phyloP scores from a whole-genome alignment of 2,888 invertebrate genomes.

The Acrobasis suavella region DNA sequence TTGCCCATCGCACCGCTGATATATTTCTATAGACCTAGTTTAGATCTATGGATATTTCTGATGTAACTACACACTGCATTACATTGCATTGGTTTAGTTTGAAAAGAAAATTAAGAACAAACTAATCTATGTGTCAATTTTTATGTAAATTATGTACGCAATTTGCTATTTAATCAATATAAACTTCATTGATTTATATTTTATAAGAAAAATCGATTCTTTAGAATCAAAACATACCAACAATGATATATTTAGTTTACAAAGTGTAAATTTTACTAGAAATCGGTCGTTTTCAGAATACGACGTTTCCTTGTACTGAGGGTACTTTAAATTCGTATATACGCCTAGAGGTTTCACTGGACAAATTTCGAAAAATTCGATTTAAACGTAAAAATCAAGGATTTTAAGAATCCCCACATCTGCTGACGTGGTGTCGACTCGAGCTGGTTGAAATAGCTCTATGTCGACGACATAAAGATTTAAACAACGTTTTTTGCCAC shows the following conservation, averaged over 20 bases:
- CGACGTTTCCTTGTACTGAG: conserved; percentile 33
- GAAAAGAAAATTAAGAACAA: no score
- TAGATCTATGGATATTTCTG: no score
- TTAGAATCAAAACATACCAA: not conserved
- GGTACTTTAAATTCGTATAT: conserved; percentile 33
- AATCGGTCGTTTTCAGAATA: conserved; percentile 29
- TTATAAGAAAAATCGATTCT: not conserved
- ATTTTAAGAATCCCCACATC: not conserved
- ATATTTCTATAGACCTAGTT: no score
- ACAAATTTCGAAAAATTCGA: not conserved
- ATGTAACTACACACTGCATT: no score
- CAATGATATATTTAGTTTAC: conserved; percentile 25
- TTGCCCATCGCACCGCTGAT: no score
- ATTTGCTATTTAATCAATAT: not conserved
- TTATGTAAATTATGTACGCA: not conserved
- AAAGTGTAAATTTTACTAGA: conserved; percentile 37
- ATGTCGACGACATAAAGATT: no score
- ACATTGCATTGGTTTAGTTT: no score
- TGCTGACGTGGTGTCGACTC: no score
- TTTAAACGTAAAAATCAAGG: not conserved
- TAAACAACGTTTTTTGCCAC: no score
- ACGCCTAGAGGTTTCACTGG: not conserved
- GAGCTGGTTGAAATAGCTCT: no score
- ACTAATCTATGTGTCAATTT: no score
- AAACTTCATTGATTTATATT: not conserved